These are phyloP conservation scores for Porites evermanni DNA, from an alignment of 92 coral and sea anemone species.

Conservation along the genomic window DNA sequence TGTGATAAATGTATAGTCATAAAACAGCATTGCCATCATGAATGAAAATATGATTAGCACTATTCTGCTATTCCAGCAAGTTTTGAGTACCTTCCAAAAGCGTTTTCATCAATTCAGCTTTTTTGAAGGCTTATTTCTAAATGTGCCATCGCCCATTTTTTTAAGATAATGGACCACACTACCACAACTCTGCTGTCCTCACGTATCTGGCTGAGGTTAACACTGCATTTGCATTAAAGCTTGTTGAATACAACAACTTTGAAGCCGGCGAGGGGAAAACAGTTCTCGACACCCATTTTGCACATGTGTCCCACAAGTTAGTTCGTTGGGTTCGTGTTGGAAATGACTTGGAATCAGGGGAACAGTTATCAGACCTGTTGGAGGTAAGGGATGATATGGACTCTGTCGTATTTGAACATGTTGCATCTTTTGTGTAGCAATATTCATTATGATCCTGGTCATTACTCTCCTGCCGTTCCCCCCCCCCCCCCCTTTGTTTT, in stretches of 20 bases:
- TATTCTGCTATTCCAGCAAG: no score
- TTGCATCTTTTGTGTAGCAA: neutral
- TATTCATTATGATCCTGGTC: neutral
- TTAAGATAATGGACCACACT: slow-evolving; percentile 33
- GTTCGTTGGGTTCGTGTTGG: slow-evolving; percentile 40
- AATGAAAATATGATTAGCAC: no score
- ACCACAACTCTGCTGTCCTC: slow-evolving; percentile 43
- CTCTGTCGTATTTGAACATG: no score
- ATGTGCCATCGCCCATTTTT: neutral
- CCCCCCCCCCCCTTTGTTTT: no score
- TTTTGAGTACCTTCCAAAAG: no score
- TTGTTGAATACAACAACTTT: slow-evolving; percentile 11
- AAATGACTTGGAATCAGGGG: slow-evolving; percentile 42
- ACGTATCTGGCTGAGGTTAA: slow-evolving; percentile 40
- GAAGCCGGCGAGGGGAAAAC: slow-evolving; percentile 49
- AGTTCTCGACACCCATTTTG: slow-evolving; percentile 49
- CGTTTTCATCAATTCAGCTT: neutral
- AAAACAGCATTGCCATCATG: no score
- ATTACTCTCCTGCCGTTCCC: no score
- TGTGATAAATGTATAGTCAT: no score
- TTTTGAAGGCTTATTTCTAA: neutral
- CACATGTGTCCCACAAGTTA: slow-evolving; percentile 32
- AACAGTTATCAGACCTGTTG: slow-evolving; percentile 32
- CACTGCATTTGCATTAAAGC: neutral
- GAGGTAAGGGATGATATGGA: slow-evolving; percentile 7